phyloP scores from a whole-genome alignment of 2,888 invertebrate genomes.

The Eilema caniola region DNA sequence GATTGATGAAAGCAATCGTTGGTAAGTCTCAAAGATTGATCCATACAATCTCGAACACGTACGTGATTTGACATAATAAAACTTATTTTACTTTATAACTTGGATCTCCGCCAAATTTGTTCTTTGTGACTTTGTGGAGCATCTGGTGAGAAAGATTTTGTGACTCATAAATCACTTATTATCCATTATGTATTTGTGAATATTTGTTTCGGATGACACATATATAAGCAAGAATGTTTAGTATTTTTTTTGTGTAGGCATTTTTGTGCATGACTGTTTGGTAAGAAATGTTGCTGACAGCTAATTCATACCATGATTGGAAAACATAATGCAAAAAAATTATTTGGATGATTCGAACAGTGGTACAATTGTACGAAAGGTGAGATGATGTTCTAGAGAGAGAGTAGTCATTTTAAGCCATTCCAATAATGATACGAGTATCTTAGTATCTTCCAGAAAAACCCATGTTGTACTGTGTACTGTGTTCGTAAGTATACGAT shows the following conservation, averaged over 20 bases:
- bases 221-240: neutral
- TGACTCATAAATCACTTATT: conserved; percentile 7
- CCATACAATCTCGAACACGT: conserved; percentile 35
- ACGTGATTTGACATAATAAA: conserved; percentile 34
- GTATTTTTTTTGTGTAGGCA: neutral
- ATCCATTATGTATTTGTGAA: neutral
- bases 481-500: too few relatives aligned
- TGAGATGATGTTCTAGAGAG: too few relatives aligned
- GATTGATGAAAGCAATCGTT: conserved; percentile 38
- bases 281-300: too few relatives aligned
- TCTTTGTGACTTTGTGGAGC: conserved; percentile 4
- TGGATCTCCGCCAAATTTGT: neutral
- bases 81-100: conserved; percentile 21
- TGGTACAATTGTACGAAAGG: too few relatives aligned
- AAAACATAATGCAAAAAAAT: too few relatives aligned
- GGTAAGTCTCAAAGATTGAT: conserved; percentile 36
- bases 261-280: neutral
- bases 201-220: neutral
- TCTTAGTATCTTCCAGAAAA: too few relatives aligned
- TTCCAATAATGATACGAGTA: too few relatives aligned
- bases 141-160: conserved; percentile 3
- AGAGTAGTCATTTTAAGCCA: too few relatives aligned
- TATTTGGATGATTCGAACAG: too few relatives aligned
- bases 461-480: too few relatives aligned
- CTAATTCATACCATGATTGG: too few relatives aligned